These are phyloP conservation scores for Dicyrtomina minuta DNA, from an alignment of 2,888 invertebrate genomes.

Conservation along the genomic window DNA sequence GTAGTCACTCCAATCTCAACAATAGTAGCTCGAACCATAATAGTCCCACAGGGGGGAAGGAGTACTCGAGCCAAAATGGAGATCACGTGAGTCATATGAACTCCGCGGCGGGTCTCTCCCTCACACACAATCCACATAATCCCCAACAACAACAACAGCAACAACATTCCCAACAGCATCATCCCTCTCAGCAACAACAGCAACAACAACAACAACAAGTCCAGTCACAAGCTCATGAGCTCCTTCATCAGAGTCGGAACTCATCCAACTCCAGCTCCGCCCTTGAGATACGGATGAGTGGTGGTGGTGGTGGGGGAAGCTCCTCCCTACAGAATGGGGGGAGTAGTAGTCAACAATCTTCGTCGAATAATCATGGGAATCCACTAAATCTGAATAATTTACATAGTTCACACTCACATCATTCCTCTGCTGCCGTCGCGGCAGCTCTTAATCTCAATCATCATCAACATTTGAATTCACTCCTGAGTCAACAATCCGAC, in stretches of 20 bases:
- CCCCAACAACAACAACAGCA: constrained; percentile 9
- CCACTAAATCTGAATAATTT: constrained; percentile 43
- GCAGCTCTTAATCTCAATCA: constrained; percentile 49
- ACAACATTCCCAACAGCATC: too few species aligned
- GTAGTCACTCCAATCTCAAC: constrained; percentile 37
- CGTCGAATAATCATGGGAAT: constrained; percentile 46
- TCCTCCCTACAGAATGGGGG: constrained; percentile 39
- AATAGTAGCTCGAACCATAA: constrained; percentile 34
- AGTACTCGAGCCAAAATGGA: constrained; percentile 42
- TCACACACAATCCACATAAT: neutral
- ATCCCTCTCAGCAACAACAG: too few species aligned
- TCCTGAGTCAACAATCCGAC: constrained; percentile 51
- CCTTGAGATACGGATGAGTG: constrained; percentile 40
- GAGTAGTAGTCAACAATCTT: constrained; percentile 20
- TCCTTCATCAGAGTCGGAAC: constrained; percentile 39
- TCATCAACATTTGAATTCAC: constrained; percentile 51
- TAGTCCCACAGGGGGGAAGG: constrained; percentile 27
- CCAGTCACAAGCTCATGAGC: constrained; percentile 51
- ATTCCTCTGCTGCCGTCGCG: constrained; percentile 30
- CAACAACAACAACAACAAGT: too few species aligned
- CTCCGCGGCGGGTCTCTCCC: too few species aligned
- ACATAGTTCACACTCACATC: constrained; percentile 47
- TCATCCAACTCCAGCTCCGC: too few species aligned
- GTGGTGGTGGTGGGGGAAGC: constrained; percentile 14
- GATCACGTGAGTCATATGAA: constrained; percentile 36